Base-by-base conservation (phyloP, 2,113 vertebrate genomes). In the Alligator sinensis region DNA sequence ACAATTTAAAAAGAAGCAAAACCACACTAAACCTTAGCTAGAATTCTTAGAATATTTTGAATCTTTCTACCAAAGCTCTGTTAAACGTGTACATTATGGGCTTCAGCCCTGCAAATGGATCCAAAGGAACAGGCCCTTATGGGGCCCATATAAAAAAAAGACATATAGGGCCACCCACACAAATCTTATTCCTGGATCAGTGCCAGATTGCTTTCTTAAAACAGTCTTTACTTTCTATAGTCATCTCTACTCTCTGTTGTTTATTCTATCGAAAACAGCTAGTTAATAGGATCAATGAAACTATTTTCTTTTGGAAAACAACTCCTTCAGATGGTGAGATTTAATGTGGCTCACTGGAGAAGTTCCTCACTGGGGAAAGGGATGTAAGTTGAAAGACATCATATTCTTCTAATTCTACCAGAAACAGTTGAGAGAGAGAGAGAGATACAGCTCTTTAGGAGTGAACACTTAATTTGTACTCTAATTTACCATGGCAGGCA, bases 361-460 rank as follows among this genome's bases (percentile, higher is more conserved):
- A 90, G 82, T 47, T 47, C 47, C 47, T 47, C 47, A 82, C 6
- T 92, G 90, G 75, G 77, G 72, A 88, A 66, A 93, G 64, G 60
- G 81, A 88, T 62, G 81, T 92, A 87, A 93, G 93, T 76, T 92
- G 91, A 77, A 87, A 87, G 62, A 77, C 80, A 87, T 89, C 81
- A 87, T 89, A 91, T 90, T 88, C 90, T 93, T 95, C 93, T 89
- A 84, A 82, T 64, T 90, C 75, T 90, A 79, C 88, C 94, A 96
- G 94, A 95, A 96, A 93, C 15, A 77, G 72, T 87, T 96, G 96
- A 95, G 87, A 95, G 80, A 95, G 28, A 95, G 28, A 34, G 47
- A 47, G 47, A 91, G 57, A 16, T 55, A 91, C 94, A 72, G 72
- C 81, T 92, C 89, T 75, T 90, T 89, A 94, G 89, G 74, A 61